Evolutionary conservation across 2,113 vertebrate genomes (phyloP), one percentile per base, ranked within the genome.

Genomic region (Origma solitaria): DNA sequence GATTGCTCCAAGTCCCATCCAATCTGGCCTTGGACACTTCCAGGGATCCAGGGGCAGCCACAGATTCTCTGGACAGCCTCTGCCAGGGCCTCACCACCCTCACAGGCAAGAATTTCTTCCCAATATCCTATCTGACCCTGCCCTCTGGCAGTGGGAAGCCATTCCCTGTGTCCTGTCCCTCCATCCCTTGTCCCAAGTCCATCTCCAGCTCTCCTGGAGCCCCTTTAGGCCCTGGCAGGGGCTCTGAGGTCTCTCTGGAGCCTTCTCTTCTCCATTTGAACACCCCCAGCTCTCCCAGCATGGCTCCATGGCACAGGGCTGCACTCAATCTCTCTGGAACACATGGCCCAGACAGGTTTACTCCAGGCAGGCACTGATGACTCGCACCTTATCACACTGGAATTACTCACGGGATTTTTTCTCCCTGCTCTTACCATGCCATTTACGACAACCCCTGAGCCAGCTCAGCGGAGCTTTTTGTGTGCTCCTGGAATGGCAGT

Each of bases 1-100:
- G 30, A 30, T 0, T 47, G 47, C n/a, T 89, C 54, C 38, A 66
- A 82, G 28, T 7, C 38, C 28, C 0, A 0, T 45, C 33, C 47
- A 69, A 2, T 15, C 6, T 6, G n/a, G 21, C 11, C 20, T 31
- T 22, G 54, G 21, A 31, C 47, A 47, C 40, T 76, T 1, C 45
- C 25, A 76, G 47, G 14, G n/a, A 35, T 68, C 42, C 42, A 42
- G 47, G 11, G 21, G 21, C 54, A 76, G 40, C 21, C 62, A 76
- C 54, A 61, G 40, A 30, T 61, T 0, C 62, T 69, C 47, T 76
- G 47, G 5, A 2, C 7, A 47, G 0, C 4, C 40, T 90, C 21
- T 76, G n/a, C 21, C 40, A 69, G 70, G 14, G 30, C 21, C 25
- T 82, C 2, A 0, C 30, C 20, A n/a, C 13, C 11, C 11, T 33